Conservation (phyloP, 2,888 invertebrate genomes). For the Euzetes globulus region DNA sequence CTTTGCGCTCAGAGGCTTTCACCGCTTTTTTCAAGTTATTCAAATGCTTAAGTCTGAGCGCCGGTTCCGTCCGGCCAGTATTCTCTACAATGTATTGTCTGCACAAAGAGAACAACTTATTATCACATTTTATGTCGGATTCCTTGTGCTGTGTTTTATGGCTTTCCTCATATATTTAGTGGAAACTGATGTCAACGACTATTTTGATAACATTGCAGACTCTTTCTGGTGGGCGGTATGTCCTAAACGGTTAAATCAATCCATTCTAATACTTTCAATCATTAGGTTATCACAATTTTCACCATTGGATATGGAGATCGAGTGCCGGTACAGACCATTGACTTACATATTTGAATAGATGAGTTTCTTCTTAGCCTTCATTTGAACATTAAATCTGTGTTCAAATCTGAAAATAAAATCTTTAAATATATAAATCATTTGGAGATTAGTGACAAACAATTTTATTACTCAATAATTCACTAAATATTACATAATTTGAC, state of each 20-base stretch:
- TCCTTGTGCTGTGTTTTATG: slow-evolving; percentile 33
- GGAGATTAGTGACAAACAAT: no score
- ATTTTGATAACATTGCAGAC: slow-evolving; percentile 33
- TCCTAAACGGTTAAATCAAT: background rate
- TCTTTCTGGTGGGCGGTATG: slow-evolving; percentile 32
- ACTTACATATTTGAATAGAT: background rate
- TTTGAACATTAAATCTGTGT: no score
- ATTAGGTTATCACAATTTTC: slow-evolving; percentile 30
- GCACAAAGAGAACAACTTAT: slow-evolving; percentile 32
- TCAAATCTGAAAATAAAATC: no score
- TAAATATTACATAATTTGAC: no score
- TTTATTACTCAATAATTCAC: no score
- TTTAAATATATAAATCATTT: no score
- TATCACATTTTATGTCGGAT: slow-evolving; percentile 31
- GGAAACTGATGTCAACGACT: slow-evolving; percentile 31
- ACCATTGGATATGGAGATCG: slow-evolving; percentile 35
- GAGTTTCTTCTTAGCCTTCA: no score
- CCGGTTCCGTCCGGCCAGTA: slow-evolving; percentile 21
- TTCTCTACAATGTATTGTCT: slow-evolving; percentile 5
- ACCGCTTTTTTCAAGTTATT: slow-evolving; percentile 32
- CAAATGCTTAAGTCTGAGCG: slow-evolving; percentile 28
- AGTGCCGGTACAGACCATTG: slow-evolving; percentile 28
- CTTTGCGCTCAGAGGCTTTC: slow-evolving; percentile 31
- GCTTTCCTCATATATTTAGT: slow-evolving; percentile 29
- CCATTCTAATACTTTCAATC: background rate